Base-by-base conservation (phyloP, 2,113 vertebrate species). In the Xiphophorus couchianus region DNA sequence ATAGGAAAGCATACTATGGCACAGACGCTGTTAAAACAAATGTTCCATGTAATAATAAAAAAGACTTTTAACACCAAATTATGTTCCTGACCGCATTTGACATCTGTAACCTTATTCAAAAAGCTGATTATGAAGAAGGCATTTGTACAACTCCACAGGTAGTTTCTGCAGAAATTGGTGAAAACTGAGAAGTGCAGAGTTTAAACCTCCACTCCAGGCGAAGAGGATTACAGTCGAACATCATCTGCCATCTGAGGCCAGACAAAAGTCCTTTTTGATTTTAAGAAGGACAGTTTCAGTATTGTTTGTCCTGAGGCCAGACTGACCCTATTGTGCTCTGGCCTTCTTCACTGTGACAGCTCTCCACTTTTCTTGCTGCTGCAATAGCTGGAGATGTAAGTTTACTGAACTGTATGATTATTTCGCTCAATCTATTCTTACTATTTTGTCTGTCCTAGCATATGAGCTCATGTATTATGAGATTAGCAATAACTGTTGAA, bases 201-300 rank as follows among this genome's bases (percentile, higher is more conserved):
- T 82, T 81, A 89, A 82, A 83, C 84, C 86, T 85, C 86, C 81
- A 69, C 86, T 89, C 62, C 2, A 44, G 71, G 84, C 84, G 90
- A 86, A 90, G 88, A 77, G 82, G 86, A 91, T 92, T 90, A 92
- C 66, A 71, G 68, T 79, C 33, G 67, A 87, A 80, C 79, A 80
- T 88, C 81, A 81, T 73, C 80, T 69, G 75, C 65, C 17, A 61
- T 83, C 85, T 63, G 14, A n/a, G 0, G 86, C 71, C 75, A 66
- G 69, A 77, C 69, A 15, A 87, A 81, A 89, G 84, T 83, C 77
- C 63, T 82, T 87, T 83, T 80, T 67, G 67, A 80, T 82, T 86
- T 87, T 82, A 83, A 86, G 89, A 85, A 86, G 81, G 84, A 87
- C 86, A 67, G 54, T 72, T 65, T 85, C 64, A 76, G 73, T 63